Base-by-base conservation (phyloP, 1,140 invertebrate genomes). In the Helicorthomorpha holstii region DNA sequence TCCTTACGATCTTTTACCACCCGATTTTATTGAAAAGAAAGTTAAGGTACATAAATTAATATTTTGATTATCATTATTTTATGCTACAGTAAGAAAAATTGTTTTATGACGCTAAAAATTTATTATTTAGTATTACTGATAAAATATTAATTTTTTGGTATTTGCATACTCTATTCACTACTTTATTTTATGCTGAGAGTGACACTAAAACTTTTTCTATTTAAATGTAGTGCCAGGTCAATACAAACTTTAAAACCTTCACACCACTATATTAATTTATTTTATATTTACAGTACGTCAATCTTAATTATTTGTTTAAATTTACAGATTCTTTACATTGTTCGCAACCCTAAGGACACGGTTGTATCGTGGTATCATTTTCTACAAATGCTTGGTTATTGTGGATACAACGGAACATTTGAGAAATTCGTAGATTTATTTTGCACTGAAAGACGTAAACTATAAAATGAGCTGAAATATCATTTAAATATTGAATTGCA, bases 341-440 rank as follows among this genome's bases (percentile, higher is more conserved):
- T 24, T 45, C 49, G 29, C n/a, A 34, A 26, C 25, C 48, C 27
- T 41, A 49, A 50, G 21, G 41, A 51, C 27, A 56, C 41, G 43
- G 14, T 51, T n/a, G 47, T 50, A n/a, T 50, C 52, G 22, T 48
- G 25, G 4, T 48, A 48, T 27, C 21, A 48, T 23, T 48, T 48
- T 26, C 10, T 23, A 10, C 10, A 27, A 27, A 48, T 48, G 46
- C 4, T 27, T 3, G 26, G 3, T 4, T 21, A 48, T 27, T 23
- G 10, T 7, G 22, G 4, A 7, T 48, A n/a, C 19, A 21, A 48
- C 7, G 46, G 46, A 21, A 21, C 4, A 7, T 26, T 48, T 23
- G 19, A 3, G 12, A 27, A 4, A 4, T 48, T n/a, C 19, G 4
- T 48, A 23, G 46, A 48, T 23, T 25, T 4, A 3, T 48, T 48